Percentiles rank a stretch among this genome's conserved stretches.
Evolutionary conservation across 1,140 invertebrate genomes (phyloP).

Genomic region (Vanessa tameamea): DNA sequence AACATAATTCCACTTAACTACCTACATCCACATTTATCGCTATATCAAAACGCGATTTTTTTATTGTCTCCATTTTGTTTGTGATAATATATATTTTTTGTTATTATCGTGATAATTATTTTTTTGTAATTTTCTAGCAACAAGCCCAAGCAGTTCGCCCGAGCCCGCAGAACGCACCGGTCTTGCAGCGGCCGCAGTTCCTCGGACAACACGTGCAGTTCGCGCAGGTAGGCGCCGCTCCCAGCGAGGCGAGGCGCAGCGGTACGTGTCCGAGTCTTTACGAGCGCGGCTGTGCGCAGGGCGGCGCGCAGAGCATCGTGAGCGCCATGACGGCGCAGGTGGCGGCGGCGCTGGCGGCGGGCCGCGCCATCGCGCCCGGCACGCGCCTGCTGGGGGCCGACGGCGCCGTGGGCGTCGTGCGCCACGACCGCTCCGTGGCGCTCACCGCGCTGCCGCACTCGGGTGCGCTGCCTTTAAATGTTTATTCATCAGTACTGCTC

Average conservation of each 20-base stretch:
- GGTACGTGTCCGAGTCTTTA: constrained; percentile 1
- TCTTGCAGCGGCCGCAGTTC: constrained; percentile 49
- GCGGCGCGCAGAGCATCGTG: constrained; percentile 56
- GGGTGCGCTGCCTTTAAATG: constrained; percentile 59
- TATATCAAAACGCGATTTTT: too few relatives aligned
- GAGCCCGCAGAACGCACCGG: constrained; percentile 41
- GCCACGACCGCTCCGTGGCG: constrained; percentile 83
- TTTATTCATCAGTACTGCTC: too few relatives aligned
- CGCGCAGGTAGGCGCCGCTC: constrained; percentile 41
- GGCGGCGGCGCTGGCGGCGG: constrained; percentile 83
- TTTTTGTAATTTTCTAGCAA: not conserved
- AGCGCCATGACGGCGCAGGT: constrained; percentile 82
- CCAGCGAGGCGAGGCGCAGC: not conserved
- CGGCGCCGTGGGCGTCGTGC: constrained; percentile 84
- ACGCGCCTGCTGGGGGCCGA: constrained; percentile 83
- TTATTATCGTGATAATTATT: too few relatives aligned
- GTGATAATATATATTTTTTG: too few relatives aligned
- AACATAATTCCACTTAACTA: too few relatives aligned
- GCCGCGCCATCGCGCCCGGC: constrained; percentile 82
- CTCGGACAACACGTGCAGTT: constrained; percentile 53
- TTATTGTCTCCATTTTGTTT: too few relatives aligned
- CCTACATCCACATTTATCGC: too few relatives aligned
- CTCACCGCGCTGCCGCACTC: constrained; percentile 81
- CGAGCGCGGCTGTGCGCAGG: constrained; percentile 31
- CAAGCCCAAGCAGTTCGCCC: constrained; percentile 43